Conservation (phyloP, 2,113 vertebrate genomes). For the Nothoprocta perdicaria region DNA sequence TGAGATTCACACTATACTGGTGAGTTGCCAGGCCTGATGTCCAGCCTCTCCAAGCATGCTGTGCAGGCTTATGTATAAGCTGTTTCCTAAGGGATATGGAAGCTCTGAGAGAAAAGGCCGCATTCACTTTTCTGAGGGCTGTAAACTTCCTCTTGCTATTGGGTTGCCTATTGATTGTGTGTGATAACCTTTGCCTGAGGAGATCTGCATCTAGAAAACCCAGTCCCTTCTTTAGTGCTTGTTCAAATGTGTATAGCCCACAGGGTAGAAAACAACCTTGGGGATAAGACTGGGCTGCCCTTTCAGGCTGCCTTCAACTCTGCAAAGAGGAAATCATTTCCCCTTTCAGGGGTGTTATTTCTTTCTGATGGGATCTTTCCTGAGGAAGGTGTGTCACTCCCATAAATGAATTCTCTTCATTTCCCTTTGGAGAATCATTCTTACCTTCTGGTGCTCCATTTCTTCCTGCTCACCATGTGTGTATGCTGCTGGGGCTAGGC, state of each 20-base stretch:
- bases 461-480: not conserved
- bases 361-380: slow-evolving; percentile 2
- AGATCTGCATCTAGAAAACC: not conserved
- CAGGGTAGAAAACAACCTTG: not conserved
- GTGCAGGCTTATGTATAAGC: slow-evolving; percentile 25
- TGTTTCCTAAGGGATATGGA: slow-evolving; percentile 23
- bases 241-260: not conserved
- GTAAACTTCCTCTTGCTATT: slow-evolving; percentile 38
- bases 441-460: not conserved
- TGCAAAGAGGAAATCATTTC: not conserved
- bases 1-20: slow-evolving; percentile 11
- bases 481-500: not conserved
- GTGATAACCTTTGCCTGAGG: not conserved
- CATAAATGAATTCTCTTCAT: not conserved
- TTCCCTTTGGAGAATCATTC: slow-evolving; percentile 7
- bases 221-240: not conserved
- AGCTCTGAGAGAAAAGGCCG: slow-evolving; percentile 11
- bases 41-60: not conserved
- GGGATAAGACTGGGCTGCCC: not conserved
- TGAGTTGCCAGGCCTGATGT: slow-evolving; percentile 38
- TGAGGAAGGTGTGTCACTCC: not conserved
- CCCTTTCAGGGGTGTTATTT: not conserved
- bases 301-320: slow-evolving; percentile 6
- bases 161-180: not conserved
- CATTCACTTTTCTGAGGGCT: not conserved